Evolutionary conservation across 2,797 vertebrate genomes (phyloP).

Genomic region (Nannoperca australis): DNA sequence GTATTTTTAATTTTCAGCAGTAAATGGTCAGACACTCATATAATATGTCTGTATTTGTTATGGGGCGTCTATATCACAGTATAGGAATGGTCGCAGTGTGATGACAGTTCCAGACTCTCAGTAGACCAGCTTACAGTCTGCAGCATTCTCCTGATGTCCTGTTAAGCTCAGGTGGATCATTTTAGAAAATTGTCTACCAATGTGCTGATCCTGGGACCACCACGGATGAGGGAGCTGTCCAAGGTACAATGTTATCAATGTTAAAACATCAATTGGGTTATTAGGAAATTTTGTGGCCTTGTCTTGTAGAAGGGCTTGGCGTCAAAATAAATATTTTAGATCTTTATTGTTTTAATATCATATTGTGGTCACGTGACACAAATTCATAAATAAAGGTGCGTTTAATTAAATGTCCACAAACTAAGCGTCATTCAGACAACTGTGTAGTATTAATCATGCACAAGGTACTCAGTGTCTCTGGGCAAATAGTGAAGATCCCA

Average conservation of each 20-base stretch:
- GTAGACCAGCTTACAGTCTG: neutral
- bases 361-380: neutral
- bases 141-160: neutral
- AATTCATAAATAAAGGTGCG: neutral
- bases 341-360: neutral
- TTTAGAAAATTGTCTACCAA: neutral
- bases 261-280: neutral
- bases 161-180: neutral
- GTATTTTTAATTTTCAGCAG: neutral
- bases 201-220: conserved; percentile 38
- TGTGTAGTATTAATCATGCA: neutral
- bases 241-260: no score
- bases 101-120: neutral
- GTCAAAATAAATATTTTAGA: neutral
- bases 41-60: neutral
- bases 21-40: neutral
- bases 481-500: neutral
- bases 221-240: conserved; percentile 7
- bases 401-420: neutral
- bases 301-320: neutral
- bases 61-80: neutral
- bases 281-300: neutral
- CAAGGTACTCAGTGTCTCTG: no score
- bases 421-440: neutral
- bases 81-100: neutral